phyloP scores from a whole-genome alignment of 35 echinoderm and acorn worm species.

The Heliocidaris erythrogramma region DNA sequence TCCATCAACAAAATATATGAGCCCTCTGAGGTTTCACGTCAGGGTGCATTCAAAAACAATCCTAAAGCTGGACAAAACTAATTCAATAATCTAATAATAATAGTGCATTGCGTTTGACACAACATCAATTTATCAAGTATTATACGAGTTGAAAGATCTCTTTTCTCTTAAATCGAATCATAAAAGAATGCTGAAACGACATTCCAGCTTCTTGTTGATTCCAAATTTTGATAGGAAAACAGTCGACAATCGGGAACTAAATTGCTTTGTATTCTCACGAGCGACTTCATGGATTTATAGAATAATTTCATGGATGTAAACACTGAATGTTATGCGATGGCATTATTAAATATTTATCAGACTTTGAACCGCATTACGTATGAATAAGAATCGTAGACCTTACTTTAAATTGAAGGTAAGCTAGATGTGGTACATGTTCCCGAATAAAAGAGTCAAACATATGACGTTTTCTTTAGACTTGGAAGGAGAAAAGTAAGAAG shows the following conservation, averaged over 20 bases:
- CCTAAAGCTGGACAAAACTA: neutral
- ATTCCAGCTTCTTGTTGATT: neutral
- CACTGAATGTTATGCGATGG: neutral
- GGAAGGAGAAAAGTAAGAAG: no score
- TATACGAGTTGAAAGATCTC: neutral
- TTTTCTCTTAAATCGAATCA: conserved; percentile 6
- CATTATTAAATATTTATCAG: neutral
- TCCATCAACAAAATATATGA: neutral
- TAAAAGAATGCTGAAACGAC: neutral
- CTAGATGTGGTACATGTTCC: no score
- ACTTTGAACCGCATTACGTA: no score
- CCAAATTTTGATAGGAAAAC: no score
- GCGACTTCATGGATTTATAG: no score
- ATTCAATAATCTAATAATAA: conserved; percentile 6
- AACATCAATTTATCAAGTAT: neutral
- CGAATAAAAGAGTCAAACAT: no score
- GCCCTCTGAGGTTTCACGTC: neutral
- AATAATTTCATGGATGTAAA: neutral
- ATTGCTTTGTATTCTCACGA: neutral
- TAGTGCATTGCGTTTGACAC: neutral
- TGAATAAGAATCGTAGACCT: no score
- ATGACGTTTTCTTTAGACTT: no score
- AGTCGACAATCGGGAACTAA: neutral
- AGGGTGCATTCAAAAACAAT: neutral
- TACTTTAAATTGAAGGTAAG: no score